These are phyloP conservation scores for Mugil cephalus DNA, from an alignment of 2,113 vertebrate species.

Conservation along the genomic window DNA sequence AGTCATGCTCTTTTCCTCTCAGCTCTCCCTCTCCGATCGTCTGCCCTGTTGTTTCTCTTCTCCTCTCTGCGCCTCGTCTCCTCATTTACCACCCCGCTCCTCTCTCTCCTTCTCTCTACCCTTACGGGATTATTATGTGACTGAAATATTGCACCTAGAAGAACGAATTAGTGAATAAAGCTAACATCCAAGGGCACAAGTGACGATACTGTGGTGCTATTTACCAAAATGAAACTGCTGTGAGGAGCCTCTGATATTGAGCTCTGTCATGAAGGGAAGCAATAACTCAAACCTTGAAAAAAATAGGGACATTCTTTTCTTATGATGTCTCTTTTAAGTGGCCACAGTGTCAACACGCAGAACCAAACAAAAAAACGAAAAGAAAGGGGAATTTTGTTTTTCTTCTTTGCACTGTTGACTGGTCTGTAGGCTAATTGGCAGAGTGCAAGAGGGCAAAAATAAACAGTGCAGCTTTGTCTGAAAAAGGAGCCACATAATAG, in stretches of 20 bases:
- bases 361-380: not conserved
- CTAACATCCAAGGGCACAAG: constrained; percentile 27
- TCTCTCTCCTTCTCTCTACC: not conserved
- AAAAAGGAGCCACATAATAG: constrained; percentile 22
- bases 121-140: constrained; percentile 12
- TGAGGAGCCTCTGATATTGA: constrained; percentile 13
- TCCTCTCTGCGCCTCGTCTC: constrained; percentile 12
- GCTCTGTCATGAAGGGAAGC: not conserved
- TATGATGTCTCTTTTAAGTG: constrained; percentile 33
- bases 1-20: constrained; percentile 47
- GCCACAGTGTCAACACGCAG: constrained; percentile 26
- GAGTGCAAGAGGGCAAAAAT: constrained; percentile 13
- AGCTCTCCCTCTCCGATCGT: not conserved
- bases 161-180: constrained; percentile 25
- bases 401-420: constrained; percentile 2
- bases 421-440: constrained; percentile 21
- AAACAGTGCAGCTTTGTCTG: constrained; percentile 8
- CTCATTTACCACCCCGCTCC: not conserved
- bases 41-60: constrained; percentile 4
- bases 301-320: constrained; percentile 6
- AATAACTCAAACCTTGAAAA: not conserved
- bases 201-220: not conserved
- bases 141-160: constrained; percentile 10
- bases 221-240: not conserved
- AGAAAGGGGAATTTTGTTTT: constrained; percentile 22